Evolutionary conservation across 2,888 invertebrate genomes (phyloP), one percentile per base, ranked within the genome.

Genomic region (Argynnis bischoffii): DNA sequence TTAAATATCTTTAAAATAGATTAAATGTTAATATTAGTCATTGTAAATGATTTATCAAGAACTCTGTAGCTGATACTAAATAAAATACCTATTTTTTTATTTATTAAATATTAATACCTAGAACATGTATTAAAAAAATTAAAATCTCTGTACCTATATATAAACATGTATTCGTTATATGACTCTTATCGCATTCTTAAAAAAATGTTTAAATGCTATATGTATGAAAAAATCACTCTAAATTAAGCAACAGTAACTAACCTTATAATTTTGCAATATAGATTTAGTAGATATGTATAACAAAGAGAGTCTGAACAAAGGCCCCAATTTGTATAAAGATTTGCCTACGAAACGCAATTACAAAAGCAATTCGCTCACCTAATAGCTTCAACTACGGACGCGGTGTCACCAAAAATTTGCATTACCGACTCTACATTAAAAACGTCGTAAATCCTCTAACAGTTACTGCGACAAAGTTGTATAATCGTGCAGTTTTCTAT

Each of bases 301-400:
- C 83, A 86, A 85, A 85, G 83, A 81, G 81, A 80, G 78, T 75
- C 81, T 78, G 78, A 81, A 85, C 87, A 86, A 86, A 87, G 84
- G 76, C 75, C 78, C 66, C 81, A 79, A 79, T 78, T 81, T 76
- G 74, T 79, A 85, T 86, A 89, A 90, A 89, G 87, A 84, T 87
- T 88, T 90, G 90, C 85, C 88, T 88, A 87, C 90, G 80, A 89
- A 92, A 93, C 87, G 82, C 86, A 92, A 89, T 93, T 90, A 92
- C 85, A 79, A 84, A 82, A 85, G 86, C 92, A 89, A 89, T 90
- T 82, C 83, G 83, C 84, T 87, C 86, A 85, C 83, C 79, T 90
- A 89, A 89, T 90, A 87, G 85, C 88, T 83, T 81, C 86, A 70
- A 85, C 83, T 78, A 72, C 78, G 81, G 83, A 83, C 82, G 81